Base-by-base conservation (phyloP, 2,113 vertebrate genomes). In the Dipodomys merriami region DNA sequence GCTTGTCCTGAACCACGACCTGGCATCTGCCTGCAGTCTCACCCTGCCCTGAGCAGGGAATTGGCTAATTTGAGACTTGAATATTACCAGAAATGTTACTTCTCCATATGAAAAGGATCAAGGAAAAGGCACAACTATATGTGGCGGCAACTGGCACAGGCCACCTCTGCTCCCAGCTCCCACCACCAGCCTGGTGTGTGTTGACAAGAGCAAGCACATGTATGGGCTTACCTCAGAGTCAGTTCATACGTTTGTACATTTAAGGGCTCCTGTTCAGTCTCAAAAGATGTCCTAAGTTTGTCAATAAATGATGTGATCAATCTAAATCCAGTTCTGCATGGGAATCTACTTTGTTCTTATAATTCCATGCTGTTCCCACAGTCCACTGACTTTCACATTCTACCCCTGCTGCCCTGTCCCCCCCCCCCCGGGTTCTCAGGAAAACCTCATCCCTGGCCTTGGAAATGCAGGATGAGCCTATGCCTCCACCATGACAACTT, bases 161-260 rank as follows among this genome's bases (percentile, higher is more conserved):
- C 33, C 67, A 25, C 7, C 13, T 1, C 0, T 15, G 19, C 13
- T 8, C 7, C 39, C 15, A 2, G 53, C 27, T 20, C 7, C 20
- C 15, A 19, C 35, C 5, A 4, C 35, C 22, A 23, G 29, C 7
- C 53, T 29, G 7, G 13, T 19, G 69, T 1, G 2, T n/a, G 6
- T 44, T 72, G 64, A 27, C 30, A 49, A 23, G n/a, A 8, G 2
- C 9, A 11, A 60, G 77, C 53, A 23, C 2, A 0, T 27, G 5
- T 30, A 5, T 49, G 53, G n/a, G 27, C 6, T 46, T 25, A 49
- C 19, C 39, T 69, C 33, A 62, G 20, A 10, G 22, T 64, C 23
- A 7, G 57, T 5, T 95, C 72, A 60, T 44, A 33, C 62, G 12
- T 1, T 2, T 81, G 15, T 33, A 69, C 84, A 72, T 11, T 22